phyloP scores from a whole-genome alignment of 2,113 vertebrate species.

The Thymallus thymallus region DNA sequence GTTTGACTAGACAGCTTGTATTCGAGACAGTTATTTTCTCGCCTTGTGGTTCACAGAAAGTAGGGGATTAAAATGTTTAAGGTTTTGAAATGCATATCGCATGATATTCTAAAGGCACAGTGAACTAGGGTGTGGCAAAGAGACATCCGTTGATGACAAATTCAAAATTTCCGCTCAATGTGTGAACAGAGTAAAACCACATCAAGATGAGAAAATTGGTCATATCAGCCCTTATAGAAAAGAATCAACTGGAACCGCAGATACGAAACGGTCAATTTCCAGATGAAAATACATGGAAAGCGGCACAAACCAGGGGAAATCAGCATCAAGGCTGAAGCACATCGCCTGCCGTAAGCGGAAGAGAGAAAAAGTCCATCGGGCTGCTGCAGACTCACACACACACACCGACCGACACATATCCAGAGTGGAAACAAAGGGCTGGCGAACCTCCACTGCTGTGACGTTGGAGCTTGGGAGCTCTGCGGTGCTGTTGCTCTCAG shows the following conservation, averaged over 20 bases:
- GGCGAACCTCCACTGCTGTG: slow-evolving; percentile 32
- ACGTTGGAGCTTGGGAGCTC: slow-evolving; percentile 30
- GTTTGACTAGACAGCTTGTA: slow-evolving; percentile 46
- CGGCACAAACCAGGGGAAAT: slow-evolving; percentile 27
- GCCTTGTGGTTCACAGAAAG: slow-evolving; percentile 31
- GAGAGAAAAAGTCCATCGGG: slow-evolving; percentile 42
- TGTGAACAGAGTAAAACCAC: slow-evolving; percentile 35
- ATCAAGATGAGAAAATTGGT: slow-evolving; percentile 22
- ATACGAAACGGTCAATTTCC: slow-evolving; percentile 1
- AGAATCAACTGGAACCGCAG: slow-evolving; percentile 11
- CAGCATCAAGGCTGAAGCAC: slow-evolving; percentile 7
- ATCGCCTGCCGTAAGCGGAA: slow-evolving; percentile 32
- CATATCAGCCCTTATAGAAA: slow-evolving; percentile 27
- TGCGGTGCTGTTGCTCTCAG: slow-evolving; percentile 22
- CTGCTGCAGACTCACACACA: slow-evolving; percentile 50
- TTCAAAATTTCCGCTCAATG: slow-evolving; percentile 57
- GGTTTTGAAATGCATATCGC: slow-evolving; percentile 24
- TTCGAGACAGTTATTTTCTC: background rate
- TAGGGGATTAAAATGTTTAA: slow-evolving; percentile 41
- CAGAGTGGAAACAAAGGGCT: slow-evolving; percentile 42
- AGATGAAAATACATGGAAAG: slow-evolving; percentile 29
- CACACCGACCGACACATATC: slow-evolving; percentile 32
- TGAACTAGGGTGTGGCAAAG: slow-evolving; percentile 66
- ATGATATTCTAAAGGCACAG: slow-evolving; percentile 43
- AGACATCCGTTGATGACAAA: slow-evolving; percentile 38